Base-by-base conservation (phyloP, 2,113 vertebrate genomes). In the Pelusios castaneus region DNA sequence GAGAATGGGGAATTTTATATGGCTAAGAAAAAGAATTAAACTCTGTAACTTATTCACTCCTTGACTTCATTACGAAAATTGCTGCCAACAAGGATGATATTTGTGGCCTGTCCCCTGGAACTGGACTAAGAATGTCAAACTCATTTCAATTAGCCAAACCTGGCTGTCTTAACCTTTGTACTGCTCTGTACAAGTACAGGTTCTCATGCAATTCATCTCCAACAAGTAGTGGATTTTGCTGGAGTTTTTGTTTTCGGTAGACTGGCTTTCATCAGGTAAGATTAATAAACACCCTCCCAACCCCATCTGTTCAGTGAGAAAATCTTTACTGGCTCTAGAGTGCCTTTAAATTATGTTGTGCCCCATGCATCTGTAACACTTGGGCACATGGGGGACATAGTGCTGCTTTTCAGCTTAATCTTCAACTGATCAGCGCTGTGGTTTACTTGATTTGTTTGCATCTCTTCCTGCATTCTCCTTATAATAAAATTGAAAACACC, bases 381-480 rank as follows among this genome's bases (percentile, higher is more conserved):
- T 13, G 8, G 0, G 21, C 10, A n/a, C n/a, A 8, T 43, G 43
- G 12, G 2, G 1, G 51, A 31, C 56, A 55, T 41, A 24, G 25
- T 47, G 79, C 85, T 1, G 0, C 1, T 0, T 41, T 1, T 70
- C 51, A 58, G 75, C 34, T 87, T n/a, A 27, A 43, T 75, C 2
- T 75, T 70, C 38, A 47, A 76, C 43, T 87, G 76, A 84, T 79
- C 12, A 2, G 43, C 5, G 7, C 55, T 11, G 63, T 1, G 19
- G 27, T 43, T 63, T 85, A 43, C 45, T n/a, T 0, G 10, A 31
- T 92, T 41, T 45, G 41, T 24, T 75, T 38, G 55, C 67, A 21
- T 84, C 1, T 0, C 52, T n/a, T 2, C 0, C 91, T 19, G 78
- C 2, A 0, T 5, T n/a, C 38, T 52, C 67, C 6, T 54, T 45